Evolutionary conservation across 2,888 invertebrate species (phyloP).

Genomic region (Drosophila subquinaria): DNA sequence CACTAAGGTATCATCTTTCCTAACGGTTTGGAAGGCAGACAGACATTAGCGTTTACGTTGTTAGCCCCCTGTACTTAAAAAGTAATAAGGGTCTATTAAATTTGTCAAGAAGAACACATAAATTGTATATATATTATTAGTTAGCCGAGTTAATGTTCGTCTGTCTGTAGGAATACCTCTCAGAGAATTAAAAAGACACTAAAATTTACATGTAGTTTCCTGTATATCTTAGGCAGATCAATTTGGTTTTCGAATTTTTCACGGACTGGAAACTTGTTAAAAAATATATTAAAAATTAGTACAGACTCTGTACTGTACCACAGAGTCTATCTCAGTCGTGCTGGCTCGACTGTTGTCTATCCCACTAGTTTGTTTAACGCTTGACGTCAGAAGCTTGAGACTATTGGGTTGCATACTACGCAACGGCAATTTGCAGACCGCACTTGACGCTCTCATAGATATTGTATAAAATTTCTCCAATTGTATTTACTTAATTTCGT

Average conservation of each 20-base stretch:
- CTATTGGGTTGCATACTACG: conserved; percentile 40
- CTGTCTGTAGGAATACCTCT: no score
- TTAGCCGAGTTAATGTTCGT: no score
- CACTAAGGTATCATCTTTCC: conserved; percentile 42
- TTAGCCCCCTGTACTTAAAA: background rate
- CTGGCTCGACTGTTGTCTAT: background rate
- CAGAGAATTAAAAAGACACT: no score
- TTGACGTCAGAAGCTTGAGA: conserved; percentile 5
- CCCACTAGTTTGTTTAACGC: conserved; percentile 22
- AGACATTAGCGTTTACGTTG: conserved; percentile 19
- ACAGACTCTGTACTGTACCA: no score
- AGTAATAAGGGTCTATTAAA: background rate
- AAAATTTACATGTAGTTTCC: no score
- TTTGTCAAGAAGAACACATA: background rate
- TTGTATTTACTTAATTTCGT: conserved; percentile 27
- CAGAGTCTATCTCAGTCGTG: background rate
- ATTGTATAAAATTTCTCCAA: conserved; percentile 28
- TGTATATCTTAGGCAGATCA: no score
- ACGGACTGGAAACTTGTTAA: no score
- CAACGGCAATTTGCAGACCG: conserved; percentile 27
- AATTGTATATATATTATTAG: background rate
- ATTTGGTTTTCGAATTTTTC: no score
- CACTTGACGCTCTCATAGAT: conserved; percentile 22
- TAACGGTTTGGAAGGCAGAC: conserved; percentile 32
- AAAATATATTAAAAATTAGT: background rate